phyloP scores from a whole-genome alignment of 2,888 invertebrate species.

The Leucania comma region DNA sequence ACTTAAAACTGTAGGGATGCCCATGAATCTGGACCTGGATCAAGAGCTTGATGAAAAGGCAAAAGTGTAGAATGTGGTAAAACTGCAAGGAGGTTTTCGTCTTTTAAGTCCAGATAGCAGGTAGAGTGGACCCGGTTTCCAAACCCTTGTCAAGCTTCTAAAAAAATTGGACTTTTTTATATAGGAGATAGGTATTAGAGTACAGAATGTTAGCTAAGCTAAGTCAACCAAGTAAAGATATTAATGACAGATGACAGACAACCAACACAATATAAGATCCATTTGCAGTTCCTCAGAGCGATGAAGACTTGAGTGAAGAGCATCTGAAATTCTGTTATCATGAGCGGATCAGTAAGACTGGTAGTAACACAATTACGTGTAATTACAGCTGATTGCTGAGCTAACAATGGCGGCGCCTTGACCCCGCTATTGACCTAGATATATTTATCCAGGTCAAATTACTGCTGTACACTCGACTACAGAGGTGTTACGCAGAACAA shows the following conservation, averaged over 20 bases:
- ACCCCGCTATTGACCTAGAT: slow-evolving; percentile 78
- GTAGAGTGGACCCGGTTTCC: too few relatives aligned
- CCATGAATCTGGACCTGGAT: too few relatives aligned
- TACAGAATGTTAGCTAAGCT: too few relatives aligned
- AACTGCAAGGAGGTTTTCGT: too few relatives aligned
- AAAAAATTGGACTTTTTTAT: too few relatives aligned
- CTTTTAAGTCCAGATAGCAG: too few relatives aligned
- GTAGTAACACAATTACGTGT: slow-evolving; percentile 64
- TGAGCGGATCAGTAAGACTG: slow-evolving; percentile 40
- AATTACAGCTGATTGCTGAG: slow-evolving; percentile 68
- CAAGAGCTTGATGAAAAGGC: too few relatives aligned
- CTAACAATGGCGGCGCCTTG: slow-evolving; percentile 74
- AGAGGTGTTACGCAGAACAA: slow-evolving; percentile 53
- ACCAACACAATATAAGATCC: neutral
- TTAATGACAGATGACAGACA: neutral
- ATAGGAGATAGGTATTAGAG: too few relatives aligned
- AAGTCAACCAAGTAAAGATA: neutral
- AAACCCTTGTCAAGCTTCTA: too few relatives aligned
- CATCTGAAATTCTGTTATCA: slow-evolving; percentile 29
- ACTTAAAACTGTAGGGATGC: too few relatives aligned
- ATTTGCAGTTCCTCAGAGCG: neutral
- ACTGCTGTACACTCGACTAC: slow-evolving; percentile 68
- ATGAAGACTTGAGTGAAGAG: neutral
- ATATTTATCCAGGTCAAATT: slow-evolving; percentile 73
- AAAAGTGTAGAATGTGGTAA: too few relatives aligned